Evolutionary conservation across 2,888 invertebrate genomes (phyloP).

Genomic region (Pedicia rivosa): DNA sequence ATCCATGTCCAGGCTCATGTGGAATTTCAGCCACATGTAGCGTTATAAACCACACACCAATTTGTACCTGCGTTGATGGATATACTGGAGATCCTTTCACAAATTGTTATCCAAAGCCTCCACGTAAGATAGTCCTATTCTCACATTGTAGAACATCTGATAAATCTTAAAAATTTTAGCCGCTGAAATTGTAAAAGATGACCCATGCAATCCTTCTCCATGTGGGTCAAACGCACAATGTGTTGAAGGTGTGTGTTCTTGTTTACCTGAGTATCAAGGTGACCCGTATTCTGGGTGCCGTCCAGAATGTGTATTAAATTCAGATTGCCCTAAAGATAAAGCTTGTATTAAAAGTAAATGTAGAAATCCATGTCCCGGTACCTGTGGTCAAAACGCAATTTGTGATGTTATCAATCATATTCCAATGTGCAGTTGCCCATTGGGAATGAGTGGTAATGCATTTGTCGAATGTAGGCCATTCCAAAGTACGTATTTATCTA

Average conservation of each 20-base stretch:
- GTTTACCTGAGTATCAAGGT: constrained; percentile 58
- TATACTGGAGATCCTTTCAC: constrained; percentile 45
- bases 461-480: constrained; percentile 42
- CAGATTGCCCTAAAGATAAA: constrained; percentile 58
- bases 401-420: constrained; percentile 64
- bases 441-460: constrained; percentile 53
- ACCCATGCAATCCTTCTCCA: constrained; percentile 57
- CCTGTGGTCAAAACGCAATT: constrained; percentile 59
- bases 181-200: constrained; percentile 13
- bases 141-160: background rate
- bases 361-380: constrained; percentile 68
- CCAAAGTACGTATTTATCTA: constrained; percentile 32
- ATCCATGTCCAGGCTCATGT: constrained; percentile 65
- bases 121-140: constrained; percentile 2
- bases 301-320: constrained; percentile 65
- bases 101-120: constrained; percentile 32
- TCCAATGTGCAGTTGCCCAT: constrained; percentile 44
- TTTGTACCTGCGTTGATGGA: constrained; percentile 38
- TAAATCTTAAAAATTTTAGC: background rate
- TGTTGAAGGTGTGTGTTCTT: constrained; percentile 53
- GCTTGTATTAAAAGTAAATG: constrained; percentile 70
- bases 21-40: constrained; percentile 56
- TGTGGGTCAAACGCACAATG: constrained; percentile 67
- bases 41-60: constrained; percentile 59
- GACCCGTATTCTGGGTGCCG: constrained; percentile 63